Base-by-base conservation (phyloP, 2,797 vertebrate genomes). In the Triplophysa yarkandensis region DNA sequence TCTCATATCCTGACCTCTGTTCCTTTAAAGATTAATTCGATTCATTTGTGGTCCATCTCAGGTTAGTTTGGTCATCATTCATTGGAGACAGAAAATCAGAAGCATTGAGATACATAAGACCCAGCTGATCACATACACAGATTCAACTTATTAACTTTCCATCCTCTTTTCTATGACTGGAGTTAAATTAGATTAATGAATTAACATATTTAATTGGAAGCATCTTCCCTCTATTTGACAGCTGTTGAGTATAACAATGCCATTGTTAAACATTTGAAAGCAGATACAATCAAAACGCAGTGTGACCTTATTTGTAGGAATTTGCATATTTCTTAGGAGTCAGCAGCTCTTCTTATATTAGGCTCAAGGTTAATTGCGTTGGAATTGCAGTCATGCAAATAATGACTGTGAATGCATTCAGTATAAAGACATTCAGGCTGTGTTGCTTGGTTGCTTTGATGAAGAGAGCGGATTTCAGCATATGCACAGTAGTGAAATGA, bases 191-290 rank as follows among this genome's bases (percentile, higher is more conserved):
- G 85, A 87, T 78, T 84, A 86, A 83, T 77, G 82, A 46, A 89
- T 91, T 88, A 87, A 82, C 86, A 87, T 90, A 79, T 87, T 86
- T 87, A 85, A 89, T 87, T 80, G 84, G 72, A 43, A 61, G 81
- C 76, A 83, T 75, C 83, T 77, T 81, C 70, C 9, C 81, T 83
- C 72, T 86, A 77, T 87, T 83, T 82, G 82, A 87, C 88, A 90
- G 88, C 87, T 90, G 90, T 89, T 86, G 85, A 85, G 81, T 86
- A 79, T 82, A 82, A 86, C 71, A 60, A 83, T 4, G 43, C 71
- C 63, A 83, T 88, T 88, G 87, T 85, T 39, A 74, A 27, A 36
- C 83, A 85, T 81, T 83, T 86, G 85, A 88, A 84, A 84, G 63
- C 76, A 84, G 83, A 71, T 54, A 65, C 77, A 89, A 90, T 88